Percentiles rank a stretch among this genome's conserved stretches.
phyloP scores from a whole-genome alignment of 2,888 invertebrate species.

The Agrochola litura region DNA sequence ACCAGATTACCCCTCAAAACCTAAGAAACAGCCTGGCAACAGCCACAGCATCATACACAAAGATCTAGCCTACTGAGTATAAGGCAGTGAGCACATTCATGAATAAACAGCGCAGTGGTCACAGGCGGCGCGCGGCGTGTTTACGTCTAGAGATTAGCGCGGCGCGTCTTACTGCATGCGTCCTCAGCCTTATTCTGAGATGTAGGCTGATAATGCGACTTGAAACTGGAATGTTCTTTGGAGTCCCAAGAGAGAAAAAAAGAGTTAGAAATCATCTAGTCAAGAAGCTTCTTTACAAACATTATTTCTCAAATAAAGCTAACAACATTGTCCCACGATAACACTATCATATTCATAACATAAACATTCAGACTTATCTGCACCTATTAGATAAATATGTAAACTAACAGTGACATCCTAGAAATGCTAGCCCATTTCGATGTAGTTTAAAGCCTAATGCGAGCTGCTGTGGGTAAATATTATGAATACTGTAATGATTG shows the following conservation, averaged over 20 bases:
- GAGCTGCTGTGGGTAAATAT: not conserved
- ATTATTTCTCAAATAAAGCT: no score
- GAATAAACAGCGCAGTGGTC: slow-evolving; percentile 60
- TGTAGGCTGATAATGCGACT: not conserved
- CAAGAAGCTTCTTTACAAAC: not conserved
- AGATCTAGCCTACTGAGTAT: slow-evolving; percentile 7
- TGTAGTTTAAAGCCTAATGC: not conserved
- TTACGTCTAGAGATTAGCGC: slow-evolving; percentile 83
- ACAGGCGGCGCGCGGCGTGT: slow-evolving; percentile 74
- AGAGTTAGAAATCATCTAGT: not conserved
- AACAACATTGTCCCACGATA: not conserved
- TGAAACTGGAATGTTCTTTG: not conserved
- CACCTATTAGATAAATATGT: slow-evolving; percentile 8
- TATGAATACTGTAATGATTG: not conserved
- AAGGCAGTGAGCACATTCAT: slow-evolving; percentile 45
- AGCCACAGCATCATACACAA: slow-evolving; percentile 19
- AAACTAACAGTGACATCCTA: not conserved
- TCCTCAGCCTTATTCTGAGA: slow-evolving; percentile 73
- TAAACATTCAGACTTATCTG: slow-evolving; percentile 8
- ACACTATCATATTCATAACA: not conserved
- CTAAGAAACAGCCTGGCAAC: not conserved
- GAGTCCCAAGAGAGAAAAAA: not conserved
- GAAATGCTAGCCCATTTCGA: not conserved
- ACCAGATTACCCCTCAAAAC: not conserved
- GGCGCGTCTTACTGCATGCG: slow-evolving; percentile 67